phyloP scores from a whole-genome alignment of 2,888 invertebrate genomes.

The Pycnomerus fuliginosus region DNA sequence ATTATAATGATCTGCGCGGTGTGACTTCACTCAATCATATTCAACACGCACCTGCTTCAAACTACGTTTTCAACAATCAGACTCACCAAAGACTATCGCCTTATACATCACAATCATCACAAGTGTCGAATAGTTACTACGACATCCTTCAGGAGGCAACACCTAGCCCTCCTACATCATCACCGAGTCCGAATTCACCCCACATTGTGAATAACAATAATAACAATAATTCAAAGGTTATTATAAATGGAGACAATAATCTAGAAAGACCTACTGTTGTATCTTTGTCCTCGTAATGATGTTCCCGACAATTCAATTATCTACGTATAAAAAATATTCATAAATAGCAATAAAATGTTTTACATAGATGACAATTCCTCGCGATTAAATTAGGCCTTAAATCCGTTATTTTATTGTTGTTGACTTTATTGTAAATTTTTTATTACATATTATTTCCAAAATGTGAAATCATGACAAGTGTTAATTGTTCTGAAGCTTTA shows the following conservation, averaged over 20 bases:
- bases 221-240: conserved; percentile 43
- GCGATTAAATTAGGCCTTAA: too few relatives aligned
- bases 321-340: too few relatives aligned
- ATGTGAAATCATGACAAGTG: too few relatives aligned
- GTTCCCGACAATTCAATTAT: too few relatives aligned
- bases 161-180: conserved; percentile 44
- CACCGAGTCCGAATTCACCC: conserved; percentile 47
- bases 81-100: conserved; percentile 43
- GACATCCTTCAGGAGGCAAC: conserved; percentile 42
- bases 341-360: too few relatives aligned
- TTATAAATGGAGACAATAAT: conserved; percentile 44
- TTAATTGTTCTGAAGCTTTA: too few relatives aligned
- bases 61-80: conserved; percentile 35
- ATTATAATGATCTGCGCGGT: conserved; percentile 41
- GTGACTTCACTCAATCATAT: conserved; percentile 39
- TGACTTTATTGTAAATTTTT: too few relatives aligned
- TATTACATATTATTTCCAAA: too few relatives aligned
- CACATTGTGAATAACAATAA: conserved; percentile 40
- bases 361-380: too few relatives aligned
- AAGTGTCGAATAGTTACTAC: conserved; percentile 49
- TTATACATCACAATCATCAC: conserved; percentile 44
- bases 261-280: conserved; percentile 50
- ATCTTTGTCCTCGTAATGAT: conserved; percentile 42
- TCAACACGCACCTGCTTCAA: conserved; percentile 38
- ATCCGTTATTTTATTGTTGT: too few relatives aligned